phyloP scores from a whole-genome alignment of 2,888 invertebrate species.

The Synergus itoensis region DNA sequence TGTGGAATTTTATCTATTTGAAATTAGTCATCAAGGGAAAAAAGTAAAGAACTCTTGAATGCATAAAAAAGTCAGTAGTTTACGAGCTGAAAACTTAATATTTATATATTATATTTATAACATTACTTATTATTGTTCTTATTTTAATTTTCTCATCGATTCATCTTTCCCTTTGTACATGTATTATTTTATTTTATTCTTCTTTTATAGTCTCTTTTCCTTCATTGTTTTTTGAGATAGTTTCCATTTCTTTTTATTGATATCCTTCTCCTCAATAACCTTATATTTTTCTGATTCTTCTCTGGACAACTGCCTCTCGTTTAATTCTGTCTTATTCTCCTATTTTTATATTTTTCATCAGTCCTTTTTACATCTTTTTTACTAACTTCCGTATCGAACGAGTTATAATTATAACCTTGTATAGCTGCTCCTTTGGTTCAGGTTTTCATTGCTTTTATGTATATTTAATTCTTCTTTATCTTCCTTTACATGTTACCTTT shows the following conservation, averaged over 20 bases:
- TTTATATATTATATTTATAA: no score
- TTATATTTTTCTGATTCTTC: not conserved
- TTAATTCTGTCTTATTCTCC: not conserved
- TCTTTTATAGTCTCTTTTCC: not conserved
- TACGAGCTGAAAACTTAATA: no score
- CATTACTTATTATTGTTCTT: not conserved
- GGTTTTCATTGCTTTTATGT: not conserved
- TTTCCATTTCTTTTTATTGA: not conserved
- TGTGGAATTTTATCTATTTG: no score
- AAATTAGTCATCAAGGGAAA: no score
- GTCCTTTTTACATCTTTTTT: constrained; percentile 4
- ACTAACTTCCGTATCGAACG: not conserved
- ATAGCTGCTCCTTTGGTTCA: not conserved
- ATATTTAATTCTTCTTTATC: constrained; percentile 36
- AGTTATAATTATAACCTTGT: constrained; percentile 19
- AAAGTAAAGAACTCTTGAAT: no score
- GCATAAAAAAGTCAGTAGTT: no score
- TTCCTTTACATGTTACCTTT: not conserved
- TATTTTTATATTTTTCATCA: not conserved
- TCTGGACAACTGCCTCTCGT: not conserved
- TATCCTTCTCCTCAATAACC: not conserved
- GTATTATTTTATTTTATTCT: not conserved
- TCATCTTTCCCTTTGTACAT: not conserved
- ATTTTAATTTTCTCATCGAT: not conserved
- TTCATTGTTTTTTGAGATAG: not conserved